Evolutionary conservation across 1,140 invertebrate genomes (phyloP).

Genomic region (Cydia splendana): DNA sequence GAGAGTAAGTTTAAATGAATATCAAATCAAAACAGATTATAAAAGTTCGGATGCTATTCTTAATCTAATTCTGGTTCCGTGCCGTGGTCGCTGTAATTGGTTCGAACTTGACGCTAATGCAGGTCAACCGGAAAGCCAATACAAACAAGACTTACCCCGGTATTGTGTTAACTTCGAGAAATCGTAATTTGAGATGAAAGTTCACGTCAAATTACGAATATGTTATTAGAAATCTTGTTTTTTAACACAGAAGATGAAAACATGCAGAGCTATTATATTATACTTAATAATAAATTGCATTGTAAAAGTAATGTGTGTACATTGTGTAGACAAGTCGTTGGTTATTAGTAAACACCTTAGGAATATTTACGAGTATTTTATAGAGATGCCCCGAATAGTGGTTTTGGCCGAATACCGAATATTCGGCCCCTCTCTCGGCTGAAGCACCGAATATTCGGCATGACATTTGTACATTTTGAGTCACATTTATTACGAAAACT

Average conservation of each 20-base stretch:
- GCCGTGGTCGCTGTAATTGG: background rate
- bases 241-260: background rate
- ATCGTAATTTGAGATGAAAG: slow-evolving; percentile 30
- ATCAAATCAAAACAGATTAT: too few relatives aligned
- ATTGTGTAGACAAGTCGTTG: background rate
- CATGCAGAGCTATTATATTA: background rate
- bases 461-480: too few relatives aligned
- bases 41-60: too few relatives aligned
- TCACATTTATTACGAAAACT: too few relatives aligned
- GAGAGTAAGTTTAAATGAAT: too few relatives aligned
- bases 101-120: slow-evolving; percentile 12
- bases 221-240: slow-evolving; percentile 40
- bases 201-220: slow-evolving; percentile 39
- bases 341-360: background rate
- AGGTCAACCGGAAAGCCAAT: slow-evolving; percentile 23
- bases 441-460: too few relatives aligned
- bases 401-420: too few relatives aligned
- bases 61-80: slow-evolving; percentile 7
- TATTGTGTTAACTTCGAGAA: slow-evolving; percentile 20
- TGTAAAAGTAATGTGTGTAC: background rate
- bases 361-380: too few relatives aligned
- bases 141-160: slow-evolving; percentile 15
- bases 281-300: background rate
- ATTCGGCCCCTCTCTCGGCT: too few relatives aligned
- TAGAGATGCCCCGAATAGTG: too few relatives aligned